These are phyloP conservation scores for Sebastes hubbsi DNA, from an alignment of 2,797 vertebrate species.

Conservation along the genomic window DNA sequence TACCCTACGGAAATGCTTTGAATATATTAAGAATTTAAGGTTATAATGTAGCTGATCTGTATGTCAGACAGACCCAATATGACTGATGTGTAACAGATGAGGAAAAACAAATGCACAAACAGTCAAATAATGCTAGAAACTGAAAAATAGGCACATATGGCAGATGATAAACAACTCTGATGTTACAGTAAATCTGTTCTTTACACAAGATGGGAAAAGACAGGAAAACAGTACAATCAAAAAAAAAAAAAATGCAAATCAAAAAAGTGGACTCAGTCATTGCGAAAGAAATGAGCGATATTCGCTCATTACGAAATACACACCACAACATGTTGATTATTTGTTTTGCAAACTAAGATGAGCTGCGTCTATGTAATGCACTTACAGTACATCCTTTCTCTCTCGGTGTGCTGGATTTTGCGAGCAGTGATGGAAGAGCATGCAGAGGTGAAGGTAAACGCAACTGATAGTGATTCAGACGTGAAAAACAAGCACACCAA, in stretches of 20 bases:
- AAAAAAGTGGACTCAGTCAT: conserved; percentile 23
- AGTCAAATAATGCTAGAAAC: conserved; percentile 42
- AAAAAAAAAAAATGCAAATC: conserved; percentile 45
- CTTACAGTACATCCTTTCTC: neutral
- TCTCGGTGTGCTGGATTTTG: conserved; percentile 19
- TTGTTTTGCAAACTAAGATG: conserved; percentile 29
- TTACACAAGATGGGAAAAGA: conserved; percentile 3
- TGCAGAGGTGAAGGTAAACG: conserved; percentile 46
- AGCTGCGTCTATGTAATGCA: neutral
- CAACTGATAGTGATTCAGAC: conserved; percentile 5
- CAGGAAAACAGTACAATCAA: neutral
- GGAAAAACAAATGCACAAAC: conserved; percentile 13
- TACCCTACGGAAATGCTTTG: conserved; percentile 6
- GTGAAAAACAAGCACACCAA: conserved; percentile 12
- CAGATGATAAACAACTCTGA: conserved; percentile 55
- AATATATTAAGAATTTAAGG: conserved; percentile 39
- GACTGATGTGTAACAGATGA: conserved; percentile 48
- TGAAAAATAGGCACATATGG: conserved; percentile 80
- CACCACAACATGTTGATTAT: conserved; percentile 25
- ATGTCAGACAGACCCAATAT: conserved; percentile 24
- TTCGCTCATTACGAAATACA: conserved; percentile 5
- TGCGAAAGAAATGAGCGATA: neutral
- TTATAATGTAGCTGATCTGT: neutral
- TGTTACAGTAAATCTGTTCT: conserved; percentile 41
- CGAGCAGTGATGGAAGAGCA: conserved; percentile 29